Conservation (phyloP, 2,888 invertebrate species). For the Hemicrepidius hirtus region DNA sequence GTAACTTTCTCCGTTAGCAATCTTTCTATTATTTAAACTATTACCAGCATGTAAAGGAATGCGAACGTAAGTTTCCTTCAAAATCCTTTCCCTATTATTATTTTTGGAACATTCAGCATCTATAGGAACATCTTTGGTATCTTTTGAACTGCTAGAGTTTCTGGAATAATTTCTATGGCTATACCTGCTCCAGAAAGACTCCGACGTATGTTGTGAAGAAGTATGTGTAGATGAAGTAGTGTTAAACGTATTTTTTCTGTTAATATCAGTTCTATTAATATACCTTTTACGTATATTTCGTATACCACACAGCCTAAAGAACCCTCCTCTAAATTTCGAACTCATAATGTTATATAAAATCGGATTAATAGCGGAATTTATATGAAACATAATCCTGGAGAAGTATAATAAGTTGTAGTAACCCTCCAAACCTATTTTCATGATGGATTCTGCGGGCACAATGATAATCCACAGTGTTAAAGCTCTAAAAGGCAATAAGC, state of each 20-base stretch:
- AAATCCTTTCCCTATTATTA: conserved; percentile 46
- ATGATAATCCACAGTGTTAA: conserved; percentile 91
- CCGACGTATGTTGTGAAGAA: conserved; percentile 76
- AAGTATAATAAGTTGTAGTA: conserved; percentile 90
- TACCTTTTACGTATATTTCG: conserved; percentile 69
- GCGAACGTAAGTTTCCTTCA: conserved; percentile 65
- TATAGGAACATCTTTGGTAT: conserved; percentile 63
- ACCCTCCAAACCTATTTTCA: conserved; percentile 83
- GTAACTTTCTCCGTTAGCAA: conserved; percentile 65
- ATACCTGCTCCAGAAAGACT: conserved; percentile 79
- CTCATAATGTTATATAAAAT: conserved; percentile 94
- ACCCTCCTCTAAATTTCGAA: conserved; percentile 90
- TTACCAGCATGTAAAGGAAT: conserved; percentile 62
- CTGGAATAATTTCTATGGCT: conserved; percentile 72
- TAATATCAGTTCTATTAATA: conserved; percentile 72
- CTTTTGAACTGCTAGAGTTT: conserved; percentile 63
- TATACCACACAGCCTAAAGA: conserved; percentile 79
- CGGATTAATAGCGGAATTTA: conserved; percentile 94
- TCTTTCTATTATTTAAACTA: conserved; percentile 60
- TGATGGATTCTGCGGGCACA: conserved; percentile 78
- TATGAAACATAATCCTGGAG: conserved; percentile 90
- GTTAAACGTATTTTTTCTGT: conserved; percentile 80
- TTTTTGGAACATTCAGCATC: conserved; percentile 54
- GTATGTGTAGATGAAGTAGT: conserved; percentile 79
- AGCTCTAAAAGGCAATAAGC: conserved; percentile 91